Evolutionary conservation across 1,140 invertebrate genomes (phyloP).

Genomic region (Coenobita brevimanus): DNA sequence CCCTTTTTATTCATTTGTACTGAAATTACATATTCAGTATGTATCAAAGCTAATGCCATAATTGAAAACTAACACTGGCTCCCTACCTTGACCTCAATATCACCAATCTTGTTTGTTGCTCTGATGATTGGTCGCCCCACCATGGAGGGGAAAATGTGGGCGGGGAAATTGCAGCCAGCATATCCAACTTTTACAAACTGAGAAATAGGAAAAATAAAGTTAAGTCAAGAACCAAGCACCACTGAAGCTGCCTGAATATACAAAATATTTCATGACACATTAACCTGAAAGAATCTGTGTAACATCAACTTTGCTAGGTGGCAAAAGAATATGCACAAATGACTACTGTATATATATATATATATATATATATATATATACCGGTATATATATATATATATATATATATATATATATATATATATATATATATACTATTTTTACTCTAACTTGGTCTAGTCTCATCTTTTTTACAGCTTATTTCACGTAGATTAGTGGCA

Average conservation of each 20-base stretch:
- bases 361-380: too few relatives aligned
- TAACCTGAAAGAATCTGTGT: neutral
- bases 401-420: neutral
- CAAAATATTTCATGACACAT: too few relatives aligned
- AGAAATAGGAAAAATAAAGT: constrained; percentile 75
- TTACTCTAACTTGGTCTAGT: neutral
- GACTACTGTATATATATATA: too few relatives aligned
- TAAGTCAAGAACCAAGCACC: too few relatives aligned
- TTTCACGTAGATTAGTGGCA: too few relatives aligned
- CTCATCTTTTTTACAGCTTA: neutral
- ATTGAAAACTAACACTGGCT: too few relatives aligned
- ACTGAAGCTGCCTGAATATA: too few relatives aligned
- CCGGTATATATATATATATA: too few relatives aligned
- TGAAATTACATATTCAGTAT: too few relatives aligned
- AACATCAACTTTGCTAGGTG: neutral
- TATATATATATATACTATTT: neutral
- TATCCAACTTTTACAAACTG: constrained; percentile 99
- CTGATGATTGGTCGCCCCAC: constrained; percentile 98
- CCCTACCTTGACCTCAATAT: constrained; percentile 98
- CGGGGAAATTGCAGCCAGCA: constrained; percentile 99
- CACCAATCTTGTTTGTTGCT: constrained; percentile 97
- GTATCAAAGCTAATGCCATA: neutral
- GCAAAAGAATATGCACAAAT: neutral
- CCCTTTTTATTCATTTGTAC: too few relatives aligned
- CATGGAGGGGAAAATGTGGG: constrained; percentile 98